These are phyloP conservation scores for Heliconius ismenius DNA, from an alignment of 2,888 invertebrate species.

Conservation along the genomic window DNA sequence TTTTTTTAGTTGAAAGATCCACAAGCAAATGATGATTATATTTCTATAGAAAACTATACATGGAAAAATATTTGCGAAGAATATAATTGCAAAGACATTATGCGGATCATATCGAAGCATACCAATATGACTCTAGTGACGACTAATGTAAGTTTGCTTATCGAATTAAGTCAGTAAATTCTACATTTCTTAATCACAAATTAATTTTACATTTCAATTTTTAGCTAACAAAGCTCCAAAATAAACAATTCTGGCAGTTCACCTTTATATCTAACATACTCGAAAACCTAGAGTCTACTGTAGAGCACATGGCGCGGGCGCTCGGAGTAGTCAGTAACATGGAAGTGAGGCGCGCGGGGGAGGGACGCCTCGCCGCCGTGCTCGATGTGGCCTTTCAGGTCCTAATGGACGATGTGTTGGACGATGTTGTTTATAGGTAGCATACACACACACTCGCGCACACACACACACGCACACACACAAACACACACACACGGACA, in stretches of 20 bases:
- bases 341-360: constrained; percentile 59
- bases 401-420: constrained; percentile 71
- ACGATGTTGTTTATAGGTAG: constrained; percentile 70
- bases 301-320: constrained; percentile 69
- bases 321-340: constrained; percentile 70
- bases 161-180: background rate
- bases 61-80: constrained; percentile 56
- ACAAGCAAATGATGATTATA: constrained; percentile 44
- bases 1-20: constrained; percentile 51
- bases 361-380: constrained; percentile 63
- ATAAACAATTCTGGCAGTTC: constrained; percentile 74
- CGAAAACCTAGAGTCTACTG: constrained; percentile 60
- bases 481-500: background rate
- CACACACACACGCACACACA: background rate
- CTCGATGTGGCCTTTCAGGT: constrained; percentile 72
- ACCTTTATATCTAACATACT: constrained; percentile 74
- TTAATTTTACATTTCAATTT: background rate
- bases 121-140: constrained; percentile 55
- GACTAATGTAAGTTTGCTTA: constrained; percentile 54
- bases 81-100: constrained; percentile 57
- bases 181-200: background rate
- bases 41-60: constrained; percentile 45
- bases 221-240: constrained; percentile 64
- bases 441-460: background rate
- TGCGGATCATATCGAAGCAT: constrained; percentile 47